Evolutionary conservation across 2,797 vertebrate species (phyloP).

Genomic region (Aplochiton taeniatus): DNA sequence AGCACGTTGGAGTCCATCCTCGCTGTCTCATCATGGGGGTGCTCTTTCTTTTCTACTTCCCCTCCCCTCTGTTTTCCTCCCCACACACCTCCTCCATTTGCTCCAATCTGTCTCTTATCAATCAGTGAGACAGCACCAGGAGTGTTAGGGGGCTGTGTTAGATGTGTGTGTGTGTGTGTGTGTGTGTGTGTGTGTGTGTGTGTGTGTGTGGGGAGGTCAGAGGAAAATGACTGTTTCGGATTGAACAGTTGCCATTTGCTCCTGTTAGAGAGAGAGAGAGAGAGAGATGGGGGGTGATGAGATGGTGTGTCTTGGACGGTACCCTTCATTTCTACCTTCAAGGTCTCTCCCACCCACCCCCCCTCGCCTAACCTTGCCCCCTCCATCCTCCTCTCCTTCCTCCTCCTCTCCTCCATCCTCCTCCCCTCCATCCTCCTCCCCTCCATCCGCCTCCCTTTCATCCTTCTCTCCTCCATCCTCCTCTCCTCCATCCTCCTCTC

Average conservation of each 20-base stretch:
- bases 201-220: conserved; percentile 20
- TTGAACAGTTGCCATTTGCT: conserved; percentile 60
- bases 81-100: neutral
- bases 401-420: conserved; percentile 42
- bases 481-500: neutral
- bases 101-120: conserved; percentile 33
- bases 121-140: conserved; percentile 31
- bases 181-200: no score
- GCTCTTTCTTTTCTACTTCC: conserved; percentile 16
- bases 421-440: no score
- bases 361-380: conserved; percentile 32
- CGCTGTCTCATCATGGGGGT: no score
- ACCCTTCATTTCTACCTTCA: conserved; percentile 74
- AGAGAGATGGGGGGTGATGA: conserved; percentile 33
- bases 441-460: neutral
- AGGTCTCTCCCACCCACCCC: conserved; percentile 50
- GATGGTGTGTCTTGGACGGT: conserved; percentile 67
- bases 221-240: conserved; percentile 44
- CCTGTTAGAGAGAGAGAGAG: conserved; percentile 36
- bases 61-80: neutral
- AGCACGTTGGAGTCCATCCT: neutral
- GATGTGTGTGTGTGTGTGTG: no score
- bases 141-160: no score
- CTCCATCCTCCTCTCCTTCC: neutral
- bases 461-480: conserved; percentile 35